A percentile compares a stretch with the other conserved stretches of the same genome.
Evolutionary conservation across 2,797 vertebrate species (phyloP).

Genomic region (Martes flavigula): DNA sequence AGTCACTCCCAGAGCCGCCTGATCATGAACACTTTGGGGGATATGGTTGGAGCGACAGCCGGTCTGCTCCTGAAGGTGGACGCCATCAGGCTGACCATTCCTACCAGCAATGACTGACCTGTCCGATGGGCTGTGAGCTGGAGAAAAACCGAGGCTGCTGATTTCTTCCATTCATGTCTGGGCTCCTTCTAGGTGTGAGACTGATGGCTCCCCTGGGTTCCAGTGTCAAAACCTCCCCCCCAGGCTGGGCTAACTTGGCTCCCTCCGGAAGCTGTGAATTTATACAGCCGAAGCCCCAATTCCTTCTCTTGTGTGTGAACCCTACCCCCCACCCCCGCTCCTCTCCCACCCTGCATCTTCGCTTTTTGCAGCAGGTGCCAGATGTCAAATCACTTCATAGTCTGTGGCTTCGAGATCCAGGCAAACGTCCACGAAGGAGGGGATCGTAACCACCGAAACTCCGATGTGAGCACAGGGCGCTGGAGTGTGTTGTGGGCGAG

Average conservation of each 20-base stretch:
- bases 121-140: background rate
- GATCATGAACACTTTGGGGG: background rate
- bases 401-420: conserved; percentile 40
- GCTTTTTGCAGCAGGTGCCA: conserved; percentile 21
- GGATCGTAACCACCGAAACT: background rate
- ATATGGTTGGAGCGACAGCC: background rate
- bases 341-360: background rate
- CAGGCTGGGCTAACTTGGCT: background rate
- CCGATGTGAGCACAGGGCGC: background rate
- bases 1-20: background rate
- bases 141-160: background rate
- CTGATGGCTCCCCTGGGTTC: too few species aligned
- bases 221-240: background rate
- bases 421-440: conserved; percentile 8
- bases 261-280: background rate
- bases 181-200: background rate
- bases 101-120: background rate
- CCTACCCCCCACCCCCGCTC: background rate
- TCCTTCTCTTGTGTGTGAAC: background rate
- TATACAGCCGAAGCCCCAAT: background rate
- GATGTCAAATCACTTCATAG: conserved; percentile 18
- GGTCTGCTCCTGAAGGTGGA: background rate
- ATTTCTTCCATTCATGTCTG: background rate
- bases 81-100: background rate
- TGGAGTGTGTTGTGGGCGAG: conserved; percentile 40